Base-by-base conservation (phyloP, 2,888 invertebrate species). In the Hipparchia semele region DNA sequence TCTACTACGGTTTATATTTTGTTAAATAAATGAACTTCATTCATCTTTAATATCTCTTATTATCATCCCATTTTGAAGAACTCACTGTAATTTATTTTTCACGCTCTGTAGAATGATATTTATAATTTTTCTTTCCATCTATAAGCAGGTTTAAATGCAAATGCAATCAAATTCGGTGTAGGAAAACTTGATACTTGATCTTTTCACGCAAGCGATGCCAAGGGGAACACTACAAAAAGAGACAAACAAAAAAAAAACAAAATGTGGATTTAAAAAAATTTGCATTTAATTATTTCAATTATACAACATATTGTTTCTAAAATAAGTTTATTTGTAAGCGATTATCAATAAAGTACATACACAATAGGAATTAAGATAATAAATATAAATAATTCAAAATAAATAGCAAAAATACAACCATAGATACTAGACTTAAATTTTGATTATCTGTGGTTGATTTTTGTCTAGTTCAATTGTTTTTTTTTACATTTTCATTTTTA, bases 1-100 rank as follows among this genome's bases (percentile, higher is more conserved):
- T 49, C 7, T 49, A 46, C 46, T 49, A 49, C 6, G 49, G 49
- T 6, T 49, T 4, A 49, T 45, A 54, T 45, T 66, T 66, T 66
- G 54, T 66, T 66, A 45, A 66, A 66, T 66, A 66, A 39, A 66
- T 39, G 10, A 54, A 54, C 54, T 54, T 45, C 12, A n/a, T 66
- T 66, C 1, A 66, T 23, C 4, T 53, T 0, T 64, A 9, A 13
- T 54, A 7, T 68, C 13, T 49, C 1, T 64, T 46, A 13, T 62
- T 23, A 64, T 13, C 7, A 56, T 56, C 23, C 56, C 0, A 56
- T 23, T 13, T 56, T 8, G 3, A 39, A 54, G n/a, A n/a, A 12
- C 54, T 1, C 6, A 23, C 49, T 8, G 49, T 49, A 49, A 49
- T 49, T 49, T 49, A 49, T 49, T 49, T 49, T 49, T 39, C 39